Evolutionary conservation across 2,888 invertebrate species (phyloP).

Genomic region (Campaea margaritaria): DNA sequence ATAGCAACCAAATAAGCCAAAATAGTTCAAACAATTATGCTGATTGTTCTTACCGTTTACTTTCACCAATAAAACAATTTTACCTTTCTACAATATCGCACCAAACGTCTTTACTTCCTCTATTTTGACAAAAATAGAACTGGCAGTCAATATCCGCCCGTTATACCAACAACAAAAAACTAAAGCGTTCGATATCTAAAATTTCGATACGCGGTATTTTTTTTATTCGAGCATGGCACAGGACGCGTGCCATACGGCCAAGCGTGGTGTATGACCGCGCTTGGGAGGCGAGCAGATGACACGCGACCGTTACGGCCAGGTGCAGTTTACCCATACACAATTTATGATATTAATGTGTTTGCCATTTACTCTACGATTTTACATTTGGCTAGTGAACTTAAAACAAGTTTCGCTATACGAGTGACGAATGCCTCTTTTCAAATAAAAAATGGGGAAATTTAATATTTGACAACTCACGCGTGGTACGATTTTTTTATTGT

Average conservation of each 20-base stretch:
- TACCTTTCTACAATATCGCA: too few species aligned
- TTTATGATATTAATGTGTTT: conserved; percentile 6
- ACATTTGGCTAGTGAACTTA: neutral
- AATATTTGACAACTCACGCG: too few species aligned
- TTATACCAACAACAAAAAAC: conserved; percentile 47
- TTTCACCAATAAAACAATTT: too few species aligned
- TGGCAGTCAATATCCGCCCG: conserved; percentile 41
- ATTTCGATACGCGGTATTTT: conserved; percentile 37
- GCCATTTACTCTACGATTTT: conserved; percentile 3
- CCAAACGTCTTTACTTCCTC: conserved; percentile 6
- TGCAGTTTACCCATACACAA: conserved; percentile 54
- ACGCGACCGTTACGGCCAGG: conserved; percentile 83
- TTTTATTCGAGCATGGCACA: conserved; percentile 51
- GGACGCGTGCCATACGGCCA: conserved; percentile 74
- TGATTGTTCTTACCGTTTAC: too few species aligned
- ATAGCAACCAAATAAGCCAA: too few species aligned
- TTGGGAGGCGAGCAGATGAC: conserved; percentile 78
- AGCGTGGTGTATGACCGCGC: conserved; percentile 75
- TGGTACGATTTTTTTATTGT: too few species aligned
- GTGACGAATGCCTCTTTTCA: too few species aligned
- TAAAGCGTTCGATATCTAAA: conserved; percentile 45
- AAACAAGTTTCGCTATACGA: too few species aligned
- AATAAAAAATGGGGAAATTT: too few species aligned
- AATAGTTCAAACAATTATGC: too few species aligned
- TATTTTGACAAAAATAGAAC: conserved; percentile 36